These are phyloP conservation scores for Temnothorax longispinosus DNA, from an alignment of 1,140 invertebrate species.

Conservation along the genomic window DNA sequence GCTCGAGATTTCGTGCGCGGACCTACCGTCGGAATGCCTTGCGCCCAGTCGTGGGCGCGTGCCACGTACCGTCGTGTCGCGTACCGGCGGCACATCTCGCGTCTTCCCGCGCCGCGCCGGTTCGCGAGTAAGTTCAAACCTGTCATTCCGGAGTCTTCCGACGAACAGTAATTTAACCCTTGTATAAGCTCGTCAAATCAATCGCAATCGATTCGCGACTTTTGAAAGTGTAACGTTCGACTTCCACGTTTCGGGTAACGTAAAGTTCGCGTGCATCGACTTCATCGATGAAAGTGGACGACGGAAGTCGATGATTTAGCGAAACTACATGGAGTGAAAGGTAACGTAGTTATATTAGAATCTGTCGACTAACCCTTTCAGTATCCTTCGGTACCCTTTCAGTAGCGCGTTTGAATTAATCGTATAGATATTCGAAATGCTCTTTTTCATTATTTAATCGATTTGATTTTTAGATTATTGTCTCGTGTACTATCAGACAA, in stretches of 20 bases:
- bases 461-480: background rate
- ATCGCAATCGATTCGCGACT: conserved; percentile 1
- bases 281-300: background rate
- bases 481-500: background rate
- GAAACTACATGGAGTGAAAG: conserved; percentile 3
- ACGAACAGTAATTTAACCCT: background rate
- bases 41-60: conserved; percentile 80
- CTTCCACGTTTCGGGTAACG: background rate
- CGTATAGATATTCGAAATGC: background rate
- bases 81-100: background rate
- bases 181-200: background rate
- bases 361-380: background rate
- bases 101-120: background rate
- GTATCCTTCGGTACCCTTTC: too few relatives aligned
- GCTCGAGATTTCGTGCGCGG: conserved; percentile 76
- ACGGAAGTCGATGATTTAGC: background rate
- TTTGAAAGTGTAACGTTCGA: background rate
- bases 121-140: background rate
- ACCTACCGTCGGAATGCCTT: conserved; percentile 81
- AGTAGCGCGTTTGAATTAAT: background rate
- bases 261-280: background rate
- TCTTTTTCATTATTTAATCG: background rate
- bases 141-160: background rate
- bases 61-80: conserved; percentile 67
- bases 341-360: background rate